Percentiles rank a stretch among this genome's conserved stretches.
Evolutionary conservation across 2,888 invertebrate species (phyloP).

Genomic region (Tenthredo notha): DNA sequence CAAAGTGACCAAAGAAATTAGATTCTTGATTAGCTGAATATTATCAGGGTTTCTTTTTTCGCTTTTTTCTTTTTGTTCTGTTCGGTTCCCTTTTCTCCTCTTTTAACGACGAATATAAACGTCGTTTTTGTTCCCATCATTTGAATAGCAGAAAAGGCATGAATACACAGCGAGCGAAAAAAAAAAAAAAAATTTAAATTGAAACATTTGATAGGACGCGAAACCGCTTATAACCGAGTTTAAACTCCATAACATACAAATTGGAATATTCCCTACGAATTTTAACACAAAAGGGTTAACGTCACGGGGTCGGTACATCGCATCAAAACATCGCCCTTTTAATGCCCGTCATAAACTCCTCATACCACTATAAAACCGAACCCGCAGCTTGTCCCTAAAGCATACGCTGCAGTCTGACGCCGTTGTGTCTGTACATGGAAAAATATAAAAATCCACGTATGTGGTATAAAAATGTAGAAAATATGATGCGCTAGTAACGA

Average conservation of each 20-base stretch:
- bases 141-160: neutral
- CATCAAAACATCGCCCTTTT: slow-evolving; percentile 37
- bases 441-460: neutral
- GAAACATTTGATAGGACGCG: neutral
- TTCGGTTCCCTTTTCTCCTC: neutral
- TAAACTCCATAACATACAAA: slow-evolving; percentile 24
- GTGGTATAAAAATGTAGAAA: neutral
- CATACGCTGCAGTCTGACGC: neutral
- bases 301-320: neutral
- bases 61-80: too few relatives aligned
- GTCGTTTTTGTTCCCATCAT: neutral
- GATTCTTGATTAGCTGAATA: neutral
- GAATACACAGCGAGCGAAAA: neutral
- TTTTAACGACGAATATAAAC: neutral
- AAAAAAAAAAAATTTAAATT: neutral
- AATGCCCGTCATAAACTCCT: slow-evolving; percentile 20
- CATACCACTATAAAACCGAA: slow-evolving; percentile 12
- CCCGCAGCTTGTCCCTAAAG: slow-evolving; percentile 11
- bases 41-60: neutral
- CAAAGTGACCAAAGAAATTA: neutral
- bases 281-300: slow-evolving; percentile 32
- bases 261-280: slow-evolving; percentile 21
- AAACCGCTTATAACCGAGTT: slow-evolving; percentile 11
- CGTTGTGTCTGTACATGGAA: neutral
- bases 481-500: neutral